phyloP scores from a whole-genome alignment of 2,888 invertebrate species.

The Erebia epiphron region DNA sequence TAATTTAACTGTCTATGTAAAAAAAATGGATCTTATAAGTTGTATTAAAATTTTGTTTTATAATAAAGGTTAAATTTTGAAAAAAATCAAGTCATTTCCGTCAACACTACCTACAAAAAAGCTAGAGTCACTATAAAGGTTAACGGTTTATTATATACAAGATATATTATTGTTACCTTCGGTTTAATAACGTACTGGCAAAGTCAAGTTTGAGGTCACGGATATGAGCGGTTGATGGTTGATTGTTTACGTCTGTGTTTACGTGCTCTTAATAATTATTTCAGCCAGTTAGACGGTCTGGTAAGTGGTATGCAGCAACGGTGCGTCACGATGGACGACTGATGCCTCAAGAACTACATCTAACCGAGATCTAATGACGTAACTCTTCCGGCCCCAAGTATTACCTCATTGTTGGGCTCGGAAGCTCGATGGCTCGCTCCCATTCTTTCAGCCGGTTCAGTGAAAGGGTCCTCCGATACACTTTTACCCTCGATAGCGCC shows the following conservation, averaged over 20 bases:
- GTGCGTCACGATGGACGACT: conserved; percentile 50
- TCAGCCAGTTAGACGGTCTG: conserved; percentile 28
- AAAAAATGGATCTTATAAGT: no score
- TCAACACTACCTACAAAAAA: no score
- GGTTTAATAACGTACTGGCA: background rate
- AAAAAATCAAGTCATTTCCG: no score
- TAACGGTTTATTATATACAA: background rate
- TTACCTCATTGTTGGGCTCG: conserved; percentile 77
- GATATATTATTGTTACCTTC: background rate
- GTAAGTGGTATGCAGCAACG: conserved; percentile 43
- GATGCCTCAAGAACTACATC: conserved; percentile 58
- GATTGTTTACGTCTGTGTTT: background rate
- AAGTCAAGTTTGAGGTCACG: conserved; percentile 12
- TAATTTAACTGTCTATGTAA: no score
- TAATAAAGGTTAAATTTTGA: no score
- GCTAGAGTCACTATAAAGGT: background rate
- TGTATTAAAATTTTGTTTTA: no score
- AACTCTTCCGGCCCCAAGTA: conserved; percentile 69
- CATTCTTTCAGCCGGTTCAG: conserved; percentile 77
- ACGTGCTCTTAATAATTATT: conserved; percentile 7
- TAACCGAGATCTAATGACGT: conserved; percentile 69
- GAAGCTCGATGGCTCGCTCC: conserved; percentile 73
- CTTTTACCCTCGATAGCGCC: conserved; percentile 73
- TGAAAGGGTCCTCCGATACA: conserved; percentile 80
- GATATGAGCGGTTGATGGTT: background rate